Percentiles rank a stretch among this genome's conserved stretches.
Conservation (phyloP, 2,888 invertebrate genomes). For the Sphaerophoria taeniata region DNA sequence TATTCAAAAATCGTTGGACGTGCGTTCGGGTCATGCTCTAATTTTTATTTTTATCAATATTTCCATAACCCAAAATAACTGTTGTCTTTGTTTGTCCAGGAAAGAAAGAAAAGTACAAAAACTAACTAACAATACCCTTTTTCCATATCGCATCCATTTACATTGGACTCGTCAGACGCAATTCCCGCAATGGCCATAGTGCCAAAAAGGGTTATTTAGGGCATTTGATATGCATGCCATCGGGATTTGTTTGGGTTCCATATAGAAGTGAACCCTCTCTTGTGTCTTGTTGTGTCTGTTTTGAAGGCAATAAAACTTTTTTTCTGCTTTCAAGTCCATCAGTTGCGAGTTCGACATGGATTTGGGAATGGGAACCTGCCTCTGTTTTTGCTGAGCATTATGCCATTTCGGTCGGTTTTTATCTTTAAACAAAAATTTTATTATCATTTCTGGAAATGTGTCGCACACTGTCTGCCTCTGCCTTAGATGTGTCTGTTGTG, state of each 20-base stretch:
- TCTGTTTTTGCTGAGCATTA: slow-evolving; percentile 34
- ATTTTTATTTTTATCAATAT: slow-evolving; percentile 72
- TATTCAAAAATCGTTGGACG: slow-evolving; percentile 35
- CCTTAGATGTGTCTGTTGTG: neutral
- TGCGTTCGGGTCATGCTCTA: slow-evolving; percentile 72
- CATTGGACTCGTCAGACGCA: slow-evolving; percentile 19
- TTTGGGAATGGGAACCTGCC: slow-evolving; percentile 49
- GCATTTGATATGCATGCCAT: slow-evolving; percentile 72
- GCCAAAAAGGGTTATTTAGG: slow-evolving; percentile 71
- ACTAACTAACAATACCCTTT: slow-evolving; percentile 22
- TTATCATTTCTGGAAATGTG: slow-evolving; percentile 64
- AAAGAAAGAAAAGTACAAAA: slow-evolving; percentile 4
- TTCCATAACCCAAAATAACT: slow-evolving; percentile 56
- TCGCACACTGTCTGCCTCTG: slow-evolving; percentile 35
- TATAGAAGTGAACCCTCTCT: slow-evolving; percentile 15
- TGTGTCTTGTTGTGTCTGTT: slow-evolving; percentile 68
- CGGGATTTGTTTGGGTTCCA: slow-evolving; percentile 35
- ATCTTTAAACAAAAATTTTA: slow-evolving; percentile 53
- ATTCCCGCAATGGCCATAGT: slow-evolving; percentile 58
- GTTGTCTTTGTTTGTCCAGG: slow-evolving; percentile 36
- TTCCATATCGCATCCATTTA: neutral
- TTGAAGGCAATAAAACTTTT: slow-evolving; percentile 62
- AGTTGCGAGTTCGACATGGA: slow-evolving; percentile 14
- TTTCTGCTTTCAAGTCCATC: slow-evolving; percentile 42
- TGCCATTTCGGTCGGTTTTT: slow-evolving; percentile 59